Base-by-base conservation (phyloP, 1,140 invertebrate genomes). In the Halictus rubicundus region DNA sequence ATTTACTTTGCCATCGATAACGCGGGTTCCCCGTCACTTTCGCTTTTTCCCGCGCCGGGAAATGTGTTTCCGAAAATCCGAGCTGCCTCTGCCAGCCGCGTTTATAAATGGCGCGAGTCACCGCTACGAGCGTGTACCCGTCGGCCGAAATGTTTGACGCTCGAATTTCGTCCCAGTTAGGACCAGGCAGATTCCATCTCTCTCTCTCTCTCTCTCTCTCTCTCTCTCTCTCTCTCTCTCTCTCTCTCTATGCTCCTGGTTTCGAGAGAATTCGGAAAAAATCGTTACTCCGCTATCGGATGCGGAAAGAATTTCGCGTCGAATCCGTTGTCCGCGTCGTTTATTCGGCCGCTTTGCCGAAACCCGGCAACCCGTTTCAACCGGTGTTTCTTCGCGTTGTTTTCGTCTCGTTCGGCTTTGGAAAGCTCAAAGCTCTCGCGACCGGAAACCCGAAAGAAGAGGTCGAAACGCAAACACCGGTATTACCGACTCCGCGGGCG, bases 1-100 rank as follows among this genome's bases (percentile, higher is more conserved):
- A 73, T 85, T 85, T 81, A 72, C 80, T 57, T 68, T 60, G 57
- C 52, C 78, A 70, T 85, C 78, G 83, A 84, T 77, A 84, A 83
- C 82, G 78, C 76, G 61, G 68, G 76, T 83, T 84, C 57, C 14
- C 68, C 77, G n/a, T 73, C 83, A 80, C 78, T 84, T 80, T 78
- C 70, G 59, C 72, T 80, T 84, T 46, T 72, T 84, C 74, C 16
- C 16, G 16, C 12, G 27, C 19, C 27, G 69, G 70, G 32, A 65
- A 66, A 68, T 64, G 61, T 57, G 46, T 66, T 68, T 61, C 60
- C 76, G 39, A 78, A 46, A 68, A 60, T 57, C 52, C 19, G 14
- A 63, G 25, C 52, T 32, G 27, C 52, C 52, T 52, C 60, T 61
- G 59, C 25, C 73, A 27, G 19, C 21, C 65, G 64, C 23, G 32